Conservation (phyloP, 1,140 invertebrate species). For the Lucilia sericata region DNA sequence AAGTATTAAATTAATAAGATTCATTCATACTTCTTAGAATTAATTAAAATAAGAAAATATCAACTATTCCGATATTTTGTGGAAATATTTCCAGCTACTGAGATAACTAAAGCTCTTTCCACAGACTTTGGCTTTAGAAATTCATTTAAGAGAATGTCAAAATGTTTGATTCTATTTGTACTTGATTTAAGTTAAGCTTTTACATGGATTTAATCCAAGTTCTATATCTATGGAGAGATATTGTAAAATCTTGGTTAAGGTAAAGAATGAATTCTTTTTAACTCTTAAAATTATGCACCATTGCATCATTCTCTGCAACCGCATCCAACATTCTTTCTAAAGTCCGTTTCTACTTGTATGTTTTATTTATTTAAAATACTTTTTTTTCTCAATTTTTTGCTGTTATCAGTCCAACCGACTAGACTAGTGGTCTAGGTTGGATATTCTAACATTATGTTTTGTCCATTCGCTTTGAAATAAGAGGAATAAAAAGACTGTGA, state of each 20-base stretch:
- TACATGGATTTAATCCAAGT: too few relatives aligned
- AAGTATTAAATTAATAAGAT: too few relatives aligned
- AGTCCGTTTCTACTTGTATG: neutral
- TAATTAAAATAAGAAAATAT: too few relatives aligned
- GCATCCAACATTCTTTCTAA: too few relatives aligned
- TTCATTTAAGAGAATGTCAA: too few relatives aligned
- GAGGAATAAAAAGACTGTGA: neutral
- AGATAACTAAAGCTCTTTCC: too few relatives aligned
- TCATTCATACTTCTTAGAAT: too few relatives aligned
- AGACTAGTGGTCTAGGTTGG: neutral
- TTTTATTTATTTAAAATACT: neutral
- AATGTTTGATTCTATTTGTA: too few relatives aligned
- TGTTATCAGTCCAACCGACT: constrained; percentile 30
- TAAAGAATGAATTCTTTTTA: neutral
- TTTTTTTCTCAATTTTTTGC: neutral
- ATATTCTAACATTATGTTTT: neutral
- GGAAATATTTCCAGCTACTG: too few relatives aligned
- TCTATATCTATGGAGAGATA: neutral
- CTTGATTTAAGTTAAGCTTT: too few relatives aligned
- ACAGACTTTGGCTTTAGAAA: too few relatives aligned
- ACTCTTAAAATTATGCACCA: neutral
- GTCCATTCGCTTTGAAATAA: neutral
- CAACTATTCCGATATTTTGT: too few relatives aligned
- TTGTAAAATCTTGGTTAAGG: neutral
- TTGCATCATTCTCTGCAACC: neutral